phyloP scores from a whole-genome alignment of 1,140 invertebrate genomes.

The Drosophila watanabei region DNA sequence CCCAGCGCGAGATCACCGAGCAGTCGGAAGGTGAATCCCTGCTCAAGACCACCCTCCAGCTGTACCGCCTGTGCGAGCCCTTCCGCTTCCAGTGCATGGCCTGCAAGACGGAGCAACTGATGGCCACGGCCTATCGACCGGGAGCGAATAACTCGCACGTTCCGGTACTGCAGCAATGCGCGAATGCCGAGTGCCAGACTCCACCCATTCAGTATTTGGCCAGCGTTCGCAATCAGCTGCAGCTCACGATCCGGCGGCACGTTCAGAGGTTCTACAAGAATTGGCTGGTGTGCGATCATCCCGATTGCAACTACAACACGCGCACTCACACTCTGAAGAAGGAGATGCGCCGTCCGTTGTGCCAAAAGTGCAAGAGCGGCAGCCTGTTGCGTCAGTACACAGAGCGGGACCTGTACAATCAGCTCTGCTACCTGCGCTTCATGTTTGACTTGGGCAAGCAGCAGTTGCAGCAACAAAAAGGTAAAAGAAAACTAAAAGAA shows the following conservation, averaged over 20 bases:
- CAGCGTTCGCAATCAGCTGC: slow-evolving; percentile 91
- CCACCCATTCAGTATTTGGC: slow-evolving; percentile 89
- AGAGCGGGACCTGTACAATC: slow-evolving; percentile 94
- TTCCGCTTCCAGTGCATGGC: slow-evolving; percentile 89
- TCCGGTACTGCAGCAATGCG: slow-evolving; percentile 89
- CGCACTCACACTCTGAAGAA: slow-evolving; percentile 86
- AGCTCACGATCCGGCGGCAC: slow-evolving; percentile 88
- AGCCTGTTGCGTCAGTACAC: slow-evolving; percentile 92
- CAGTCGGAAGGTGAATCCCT: slow-evolving; percentile 82
- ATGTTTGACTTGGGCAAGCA: slow-evolving; percentile 89
- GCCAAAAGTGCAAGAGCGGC: slow-evolving; percentile 90
- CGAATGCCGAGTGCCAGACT: slow-evolving; percentile 89
- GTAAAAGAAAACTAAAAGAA: slow-evolving; percentile 26
- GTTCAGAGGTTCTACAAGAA: slow-evolving; percentile 92
- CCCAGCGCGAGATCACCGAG: slow-evolving; percentile 62
- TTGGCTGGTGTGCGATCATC: slow-evolving; percentile 95
- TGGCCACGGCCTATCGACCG: slow-evolving; percentile 86
- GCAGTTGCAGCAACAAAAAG: slow-evolving; percentile 76
- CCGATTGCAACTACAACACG: slow-evolving; percentile 91
- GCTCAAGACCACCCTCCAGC: slow-evolving; percentile 88
- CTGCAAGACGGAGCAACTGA: slow-evolving; percentile 88
- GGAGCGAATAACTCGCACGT: slow-evolving; percentile 85
- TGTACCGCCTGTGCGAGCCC: slow-evolving; percentile 91
- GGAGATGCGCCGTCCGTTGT: slow-evolving; percentile 90
- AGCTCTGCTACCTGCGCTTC: slow-evolving; percentile 93